Evolutionary conservation across 2,113 vertebrate species (phyloP).

Genomic region (Ramphastos sulfuratus): DNA sequence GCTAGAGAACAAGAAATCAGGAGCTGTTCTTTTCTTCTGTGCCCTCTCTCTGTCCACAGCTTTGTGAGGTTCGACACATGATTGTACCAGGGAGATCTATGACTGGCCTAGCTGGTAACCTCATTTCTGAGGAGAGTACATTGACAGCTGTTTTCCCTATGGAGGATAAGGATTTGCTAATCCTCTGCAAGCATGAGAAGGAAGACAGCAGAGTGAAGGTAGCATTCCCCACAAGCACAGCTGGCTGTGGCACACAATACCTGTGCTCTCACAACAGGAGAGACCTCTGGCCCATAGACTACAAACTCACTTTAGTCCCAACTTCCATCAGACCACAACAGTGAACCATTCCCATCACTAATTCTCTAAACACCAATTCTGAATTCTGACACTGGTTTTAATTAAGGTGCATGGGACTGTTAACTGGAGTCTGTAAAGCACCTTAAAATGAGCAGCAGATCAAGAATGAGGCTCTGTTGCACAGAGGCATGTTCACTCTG

Average conservation of each 20-base stretch:
- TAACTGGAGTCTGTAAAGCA: not conserved
- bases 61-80: not conserved
- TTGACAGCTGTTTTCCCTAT: not conserved
- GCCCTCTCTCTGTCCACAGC: not conserved
- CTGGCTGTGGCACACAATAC: not conserved
- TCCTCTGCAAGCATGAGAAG: not conserved
- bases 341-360: not conserved
- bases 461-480: not conserved
- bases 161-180: not conserved
- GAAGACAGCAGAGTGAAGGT: not conserved
- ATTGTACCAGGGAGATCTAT: not conserved
- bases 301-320: not conserved
- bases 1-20: not conserved
- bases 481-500: not conserved
- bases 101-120: not conserved
- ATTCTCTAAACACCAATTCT: not conserved
- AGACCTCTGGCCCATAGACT: not conserved
- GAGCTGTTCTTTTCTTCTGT: not conserved
- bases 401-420: not conserved
- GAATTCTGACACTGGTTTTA: not conserved
- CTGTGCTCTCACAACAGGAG: not conserved
- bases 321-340: not conserved
- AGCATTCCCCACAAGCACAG: not conserved
- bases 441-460: not conserved
- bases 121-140: not conserved